Percentiles rank a stretch among this genome's conserved stretches.
Evolutionary conservation across 2,888 invertebrate species (phyloP).

Genomic region (Sesamia inferens): DNA sequence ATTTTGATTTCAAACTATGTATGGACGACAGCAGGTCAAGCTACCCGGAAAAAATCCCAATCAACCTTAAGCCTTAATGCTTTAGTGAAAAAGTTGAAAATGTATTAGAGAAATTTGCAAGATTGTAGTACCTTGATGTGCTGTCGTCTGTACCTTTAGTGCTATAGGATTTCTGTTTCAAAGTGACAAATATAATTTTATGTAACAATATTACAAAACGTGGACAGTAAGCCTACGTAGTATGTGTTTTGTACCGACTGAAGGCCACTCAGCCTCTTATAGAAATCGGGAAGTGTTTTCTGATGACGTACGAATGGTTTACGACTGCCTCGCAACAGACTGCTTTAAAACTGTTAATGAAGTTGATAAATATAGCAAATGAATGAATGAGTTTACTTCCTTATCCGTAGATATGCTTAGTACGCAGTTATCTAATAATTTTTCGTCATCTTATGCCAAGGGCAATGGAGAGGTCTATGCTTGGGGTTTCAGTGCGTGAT

Average conservation of each 20-base stretch:
- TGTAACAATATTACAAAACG: slow-evolving; percentile 28
- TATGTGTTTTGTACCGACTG: slow-evolving; percentile 56
- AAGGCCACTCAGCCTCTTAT: slow-evolving; percentile 81
- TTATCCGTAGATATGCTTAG: slow-evolving; percentile 3
- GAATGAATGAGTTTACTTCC: slow-evolving; percentile 25
- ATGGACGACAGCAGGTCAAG: too few species aligned
- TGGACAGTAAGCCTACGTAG: slow-evolving; percentile 34
- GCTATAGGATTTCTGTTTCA: too few species aligned
- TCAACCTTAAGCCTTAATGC: too few species aligned
- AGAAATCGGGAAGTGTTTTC: slow-evolving; percentile 82
- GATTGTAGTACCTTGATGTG: too few species aligned
- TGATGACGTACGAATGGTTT: slow-evolving; percentile 66
- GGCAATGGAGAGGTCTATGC: neutral
- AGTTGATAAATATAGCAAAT: slow-evolving; percentile 32
- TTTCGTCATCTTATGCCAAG: neutral
- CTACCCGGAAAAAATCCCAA: too few species aligned
- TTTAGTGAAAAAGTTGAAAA: too few species aligned
- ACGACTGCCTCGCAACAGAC: slow-evolving; percentile 51
- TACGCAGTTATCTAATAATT: neutral
- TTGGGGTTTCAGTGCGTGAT: neutral
- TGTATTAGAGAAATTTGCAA: too few species aligned
- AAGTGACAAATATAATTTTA: too few species aligned
- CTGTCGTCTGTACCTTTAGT: too few species aligned
- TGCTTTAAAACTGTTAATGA: slow-evolving; percentile 36
- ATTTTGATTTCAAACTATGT: too few species aligned